Evolutionary conservation across 2,113 vertebrate genomes (phyloP), one percentile per base, ranked within the genome.

Genomic region (Onychostoma macrolepis): DNA sequence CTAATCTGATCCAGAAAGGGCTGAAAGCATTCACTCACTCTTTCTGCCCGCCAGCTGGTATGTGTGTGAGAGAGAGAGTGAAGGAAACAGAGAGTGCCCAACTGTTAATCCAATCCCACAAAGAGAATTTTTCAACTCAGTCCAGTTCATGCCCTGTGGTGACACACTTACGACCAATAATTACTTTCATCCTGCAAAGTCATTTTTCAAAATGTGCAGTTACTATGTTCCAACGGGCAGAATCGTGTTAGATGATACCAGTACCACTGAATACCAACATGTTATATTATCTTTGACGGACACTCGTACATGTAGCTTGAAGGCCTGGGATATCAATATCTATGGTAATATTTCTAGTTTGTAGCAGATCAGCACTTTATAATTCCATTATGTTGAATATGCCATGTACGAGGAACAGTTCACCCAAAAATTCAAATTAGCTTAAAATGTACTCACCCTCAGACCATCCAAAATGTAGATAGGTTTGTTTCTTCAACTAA

Each of bases 51-150:
- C 26, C n/a, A 26, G 81, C 41, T 24, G 10, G 13, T 26, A 48
- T 10, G 28, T 3, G 43, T 71, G 63, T 12, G 43, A 83, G 13
- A 13, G 81, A 69, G 43, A 50, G 81, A 50, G 43, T 4, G 81
- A 83, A 48, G 30, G 43, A 83, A 50, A 53, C 11, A 28, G 41
- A 71, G 86, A 67, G 74, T 91, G 85, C 87, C 91, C 88, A 17
- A 84, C 28, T 65, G 38, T 56, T 95, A 93, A 95, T 93, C 93
- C 90, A 84, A 36, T 93, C 91, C 92, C 88, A 93, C 89, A 89
- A 91, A 84, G 89, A 91, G 91, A 89, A 83, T 92, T 92, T 90
- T 48, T 77, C 77, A 76, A 53, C 56, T 24, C 38, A 80, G 75
- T 88, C 65, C 53, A 33, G 61, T 50, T 84, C 48, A 24, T 84